phyloP scores from a whole-genome alignment of 2,888 invertebrate genomes.

The Nemoura dubitans region DNA sequence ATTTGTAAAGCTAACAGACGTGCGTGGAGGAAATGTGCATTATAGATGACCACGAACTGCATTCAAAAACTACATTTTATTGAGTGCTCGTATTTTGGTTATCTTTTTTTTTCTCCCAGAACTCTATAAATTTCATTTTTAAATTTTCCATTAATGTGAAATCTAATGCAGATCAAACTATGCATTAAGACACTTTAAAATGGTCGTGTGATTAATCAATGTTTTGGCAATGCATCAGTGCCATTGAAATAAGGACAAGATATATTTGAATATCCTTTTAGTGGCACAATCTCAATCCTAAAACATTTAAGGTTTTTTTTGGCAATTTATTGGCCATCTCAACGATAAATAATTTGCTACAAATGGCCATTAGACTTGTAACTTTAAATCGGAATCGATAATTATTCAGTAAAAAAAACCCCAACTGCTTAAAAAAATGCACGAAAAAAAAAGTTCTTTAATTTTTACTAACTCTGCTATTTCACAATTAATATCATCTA shows the following conservation, averaged over 20 bases:
- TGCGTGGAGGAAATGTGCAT: no score
- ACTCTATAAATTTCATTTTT: not conserved
- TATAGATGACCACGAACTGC: no score
- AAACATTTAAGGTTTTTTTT: not conserved
- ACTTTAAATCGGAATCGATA: not conserved
- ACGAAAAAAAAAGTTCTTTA: not conserved
- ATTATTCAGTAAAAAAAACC: no score
- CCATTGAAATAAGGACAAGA: not conserved
- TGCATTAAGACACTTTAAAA: no score
- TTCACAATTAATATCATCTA: constrained; percentile 12
- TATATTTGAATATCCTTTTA: not conserved
- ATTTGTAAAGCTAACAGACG: no score
- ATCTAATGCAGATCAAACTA: not conserved
- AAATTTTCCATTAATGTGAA: not conserved
- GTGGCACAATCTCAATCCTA: not conserved
- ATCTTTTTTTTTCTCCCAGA: not conserved
- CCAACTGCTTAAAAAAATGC: no score
- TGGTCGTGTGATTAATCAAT: no score
- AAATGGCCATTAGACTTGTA: no score
- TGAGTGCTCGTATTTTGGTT: no score
- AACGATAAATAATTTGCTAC: not conserved
- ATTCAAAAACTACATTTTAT: no score
- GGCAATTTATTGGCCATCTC: not conserved
- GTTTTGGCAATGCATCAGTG: not conserved
- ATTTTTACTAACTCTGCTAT: not conserved